Percentiles rank a stretch among this genome's conserved stretches.
Conservation (phyloP, 2,888 invertebrate genomes). For the Chymomyza fuscimana region DNA sequence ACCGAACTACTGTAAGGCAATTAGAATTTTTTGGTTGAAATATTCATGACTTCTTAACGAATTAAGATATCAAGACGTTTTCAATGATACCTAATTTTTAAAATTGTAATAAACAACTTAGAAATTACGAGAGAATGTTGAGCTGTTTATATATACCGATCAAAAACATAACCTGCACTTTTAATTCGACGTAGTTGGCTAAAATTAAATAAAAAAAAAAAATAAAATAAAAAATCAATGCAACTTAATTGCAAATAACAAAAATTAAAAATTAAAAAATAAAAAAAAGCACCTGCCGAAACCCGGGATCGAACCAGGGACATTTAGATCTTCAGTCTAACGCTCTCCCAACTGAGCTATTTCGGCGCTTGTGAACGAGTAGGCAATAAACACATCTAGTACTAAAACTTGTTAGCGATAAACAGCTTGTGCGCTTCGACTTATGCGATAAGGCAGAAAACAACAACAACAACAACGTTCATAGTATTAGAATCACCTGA, state of each 20-base stretch:
- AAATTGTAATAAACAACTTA: too few relatives aligned
- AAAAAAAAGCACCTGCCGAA: constrained; percentile 81
- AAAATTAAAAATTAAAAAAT: constrained; percentile 25
- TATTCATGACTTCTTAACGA: too few relatives aligned
- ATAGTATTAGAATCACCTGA: too few relatives aligned
- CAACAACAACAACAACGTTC: neutral
- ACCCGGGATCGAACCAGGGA: constrained; percentile 88
- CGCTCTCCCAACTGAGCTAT: constrained; percentile 91
- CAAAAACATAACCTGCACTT: too few relatives aligned
- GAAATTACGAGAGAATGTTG: too few relatives aligned
- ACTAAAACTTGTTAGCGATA: neutral
- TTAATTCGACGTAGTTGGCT: too few relatives aligned
- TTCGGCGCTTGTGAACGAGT: constrained; percentile 81
- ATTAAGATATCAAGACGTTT: too few relatives aligned
- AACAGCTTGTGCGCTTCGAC: neutral
- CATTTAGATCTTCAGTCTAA: constrained; percentile 89
- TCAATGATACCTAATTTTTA: too few relatives aligned
- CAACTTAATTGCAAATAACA: neutral
- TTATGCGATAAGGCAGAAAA: neutral
- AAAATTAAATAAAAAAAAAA: too few relatives aligned
- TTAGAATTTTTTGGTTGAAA: too few relatives aligned
- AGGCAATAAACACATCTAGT: neutral
- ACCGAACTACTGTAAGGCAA: too few relatives aligned
- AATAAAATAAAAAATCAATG: neutral
- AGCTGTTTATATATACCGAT: too few relatives aligned